Evolutionary conservation across 1,140 invertebrate species (phyloP), one percentile per base, ranked within the genome.

Genomic region (Leptonema lineaticorne): DNA sequence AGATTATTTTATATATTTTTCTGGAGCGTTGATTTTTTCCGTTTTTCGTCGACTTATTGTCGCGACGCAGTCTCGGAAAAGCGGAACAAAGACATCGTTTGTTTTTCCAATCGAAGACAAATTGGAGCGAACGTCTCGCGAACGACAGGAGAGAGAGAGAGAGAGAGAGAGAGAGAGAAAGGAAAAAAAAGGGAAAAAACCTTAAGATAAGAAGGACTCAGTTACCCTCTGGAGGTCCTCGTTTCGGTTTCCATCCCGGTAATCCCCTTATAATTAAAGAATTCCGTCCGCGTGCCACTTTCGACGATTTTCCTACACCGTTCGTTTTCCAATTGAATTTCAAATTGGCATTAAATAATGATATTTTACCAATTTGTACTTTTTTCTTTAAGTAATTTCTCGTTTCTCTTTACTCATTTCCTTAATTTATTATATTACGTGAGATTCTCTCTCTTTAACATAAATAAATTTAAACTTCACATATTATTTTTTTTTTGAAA

Each of bases 211-310:
- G n/a, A n/a, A n/a, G n/a, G n/a, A n/a, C n/a, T n/a, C n/a, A n/a
- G n/a, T n/a, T n/a, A n/a, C n/a, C n/a, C n/a, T n/a, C n/a, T n/a
- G n/a, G n/a, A n/a, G n/a, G n/a, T n/a, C n/a, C 50, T 18, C 9
- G 11, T 57, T 26, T 59, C 57, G 57, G 20, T 16, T 16, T 59
- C 20, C 18, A n/a, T 27, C 30, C 33, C 46, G 48, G 29, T 71
- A 71, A 71, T 67, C 70, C 70, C 62, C 22, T 60, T 29, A 69
- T 67, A 72, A 72, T 72, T 72, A 72, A 67, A 72, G 33, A 67
- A 66, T 69, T 69, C 53, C 28, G 58, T 33, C 11, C 30, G 30
- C 30, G 30, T 33, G 30, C 30, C 5, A 11, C 5, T 33, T 30
- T 60, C 16, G n/a, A 27, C 46, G 63, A 29, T 18, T 30, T 53